Evolutionary conservation across 1,140 invertebrate species (phyloP).

Genomic region (Zaprionus inermis): DNA sequence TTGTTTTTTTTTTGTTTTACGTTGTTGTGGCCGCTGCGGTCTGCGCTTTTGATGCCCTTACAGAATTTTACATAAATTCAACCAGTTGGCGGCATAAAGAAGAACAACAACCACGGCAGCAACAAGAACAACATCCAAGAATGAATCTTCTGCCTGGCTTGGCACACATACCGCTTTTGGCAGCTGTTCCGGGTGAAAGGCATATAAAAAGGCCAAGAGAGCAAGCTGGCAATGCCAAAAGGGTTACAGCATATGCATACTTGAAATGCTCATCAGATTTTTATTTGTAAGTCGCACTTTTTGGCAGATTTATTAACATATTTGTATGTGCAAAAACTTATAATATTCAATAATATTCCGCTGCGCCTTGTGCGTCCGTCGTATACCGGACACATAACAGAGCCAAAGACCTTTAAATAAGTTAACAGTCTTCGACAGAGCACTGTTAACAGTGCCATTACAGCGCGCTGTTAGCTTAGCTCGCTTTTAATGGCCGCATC

Average conservation of each 20-base stretch:
- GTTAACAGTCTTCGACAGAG: too few relatives aligned
- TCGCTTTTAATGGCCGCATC: neutral
- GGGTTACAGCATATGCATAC: conserved; percentile 26
- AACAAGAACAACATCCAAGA: conserved; percentile 28
- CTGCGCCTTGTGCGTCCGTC: too few relatives aligned
- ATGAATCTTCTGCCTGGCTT: conserved; percentile 39
- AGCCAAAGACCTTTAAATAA: too few relatives aligned
- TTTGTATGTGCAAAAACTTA: too few relatives aligned
- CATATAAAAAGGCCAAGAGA: conserved; percentile 49
- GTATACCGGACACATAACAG: too few relatives aligned
- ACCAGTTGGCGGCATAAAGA: conserved; percentile 34
- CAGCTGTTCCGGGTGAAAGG: conserved; percentile 66
- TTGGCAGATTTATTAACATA: neutral
- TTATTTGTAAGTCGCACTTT: neutral
- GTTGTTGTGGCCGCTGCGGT: conserved; percentile 27
- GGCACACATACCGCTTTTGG: conserved; percentile 57
- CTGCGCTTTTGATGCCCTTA: conserved; percentile 52
- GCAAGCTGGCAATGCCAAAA: conserved; percentile 27
- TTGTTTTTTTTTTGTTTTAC: neutral
- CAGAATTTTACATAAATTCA: conserved; percentile 71
- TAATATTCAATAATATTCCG: too few relatives aligned
- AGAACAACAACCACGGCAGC: conserved; percentile 14
- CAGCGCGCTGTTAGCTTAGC: neutral
- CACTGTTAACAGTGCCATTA: neutral
- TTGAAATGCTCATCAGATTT: conserved; percentile 37